Evolutionary conservation across 92 coral and sea anemone species (phyloP), one percentile per base, ranked within the genome.

Genomic region (Paragorgia papillata): DNA sequence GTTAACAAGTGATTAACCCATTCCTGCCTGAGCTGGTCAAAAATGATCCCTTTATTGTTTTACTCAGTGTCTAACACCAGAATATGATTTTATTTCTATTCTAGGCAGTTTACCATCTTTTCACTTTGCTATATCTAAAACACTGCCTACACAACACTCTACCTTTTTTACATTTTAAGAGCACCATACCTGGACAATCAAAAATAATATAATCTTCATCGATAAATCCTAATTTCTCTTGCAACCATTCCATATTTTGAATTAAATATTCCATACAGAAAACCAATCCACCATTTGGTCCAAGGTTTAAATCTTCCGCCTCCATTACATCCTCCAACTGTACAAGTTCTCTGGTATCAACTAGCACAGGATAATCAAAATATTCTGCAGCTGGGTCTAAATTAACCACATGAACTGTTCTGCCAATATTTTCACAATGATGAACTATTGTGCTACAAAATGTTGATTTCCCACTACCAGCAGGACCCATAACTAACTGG

Each of bases 321-420:
- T 91, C 97, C 98, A 94, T 94, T 14, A 91, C 98, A 85, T 94
- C 98, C 21, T 94, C 98, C 55, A 94, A 85, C 59, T 87, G 97
- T 7, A 94, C 92, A 26, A 94, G 84, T 69, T 94, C 98, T 71
- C 94, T 84, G 13, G 88, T 87, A 85, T 94, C 99, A 25, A 90
- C 82, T 14, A 89, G 66, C 14, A 95, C 95, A 7, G 92, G 99
- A 62, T 95, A 95, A 39, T 76, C 90, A 82, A 95, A 95, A 64
- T 89, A 91, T 51, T 95, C 99, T 0, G 99, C 99, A n/a, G 99
- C 99, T 3, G 99, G 99, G 65, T 95, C 99, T 19, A 95, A 83
- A 56, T 95, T 95, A 2, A 95, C 90, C 21, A 95, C 99, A 49
- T 95, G 99, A 8, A 87, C 92, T 37, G 83, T 75, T n/a, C 99